Conservation (phyloP, 2,888 invertebrate genomes). For the Cephalotes varians region DNA sequence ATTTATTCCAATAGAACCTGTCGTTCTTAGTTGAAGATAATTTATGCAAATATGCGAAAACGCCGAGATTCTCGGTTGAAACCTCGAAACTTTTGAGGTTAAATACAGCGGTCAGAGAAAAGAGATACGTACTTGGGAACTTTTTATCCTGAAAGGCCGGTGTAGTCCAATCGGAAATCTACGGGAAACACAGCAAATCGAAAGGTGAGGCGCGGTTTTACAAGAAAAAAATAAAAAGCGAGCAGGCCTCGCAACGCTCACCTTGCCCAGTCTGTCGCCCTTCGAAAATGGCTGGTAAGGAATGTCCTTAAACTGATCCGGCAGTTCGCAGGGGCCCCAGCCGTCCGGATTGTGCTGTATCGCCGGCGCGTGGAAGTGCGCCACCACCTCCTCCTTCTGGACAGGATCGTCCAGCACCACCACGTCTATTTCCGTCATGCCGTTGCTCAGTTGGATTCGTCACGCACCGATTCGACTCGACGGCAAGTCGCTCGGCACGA, state of each 20-base stretch:
- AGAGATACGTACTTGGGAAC: conserved; percentile 91
- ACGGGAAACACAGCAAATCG: conserved; percentile 66
- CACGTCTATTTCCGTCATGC: conserved; percentile 71
- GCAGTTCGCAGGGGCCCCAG: conserved; percentile 98
- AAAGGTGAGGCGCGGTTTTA: background rate
- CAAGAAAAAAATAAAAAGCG: background rate
- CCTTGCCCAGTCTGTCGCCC: conserved; percentile 99
- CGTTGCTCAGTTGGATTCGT: background rate
- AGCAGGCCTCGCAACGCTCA: conserved; percentile 81
- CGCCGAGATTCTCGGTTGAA: background rate
- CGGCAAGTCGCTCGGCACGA: background rate
- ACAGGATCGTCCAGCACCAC: conserved; percentile 61
- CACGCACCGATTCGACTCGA: background rate
- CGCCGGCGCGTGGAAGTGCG: conserved; percentile 90
- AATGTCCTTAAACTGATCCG: conserved; percentile 97
- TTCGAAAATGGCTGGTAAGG: conserved; percentile 99
- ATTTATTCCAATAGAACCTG: background rate
- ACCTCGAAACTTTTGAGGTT: background rate
- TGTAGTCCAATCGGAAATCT: conserved; percentile 98
- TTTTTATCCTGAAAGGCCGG: conserved; percentile 97
- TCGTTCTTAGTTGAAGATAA: background rate
- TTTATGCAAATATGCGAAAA: background rate
- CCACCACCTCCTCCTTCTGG: conserved; percentile 87
- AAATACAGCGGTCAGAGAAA: background rate
- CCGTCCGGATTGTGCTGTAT: conserved; percentile 95